Percentiles rank a stretch among this genome's conserved stretches.
phyloP scores from a whole-genome alignment of 2,888 invertebrate species.

The Thymelicus lineola region DNA sequence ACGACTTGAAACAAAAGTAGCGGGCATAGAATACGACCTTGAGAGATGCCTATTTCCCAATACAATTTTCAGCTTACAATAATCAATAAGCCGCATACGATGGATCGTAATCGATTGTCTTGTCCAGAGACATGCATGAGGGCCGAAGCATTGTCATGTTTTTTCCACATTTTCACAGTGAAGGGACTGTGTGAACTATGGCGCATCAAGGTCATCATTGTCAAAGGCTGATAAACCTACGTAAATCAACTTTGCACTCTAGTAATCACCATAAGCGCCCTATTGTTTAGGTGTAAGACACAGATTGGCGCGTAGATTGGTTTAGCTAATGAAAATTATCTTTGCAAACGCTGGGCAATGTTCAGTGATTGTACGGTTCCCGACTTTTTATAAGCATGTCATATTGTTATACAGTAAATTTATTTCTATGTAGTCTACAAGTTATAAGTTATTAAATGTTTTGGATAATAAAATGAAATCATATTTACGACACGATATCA shows the following conservation, averaged over 20 bases:
- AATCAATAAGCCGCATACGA: conserved; percentile 80
- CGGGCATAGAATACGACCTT: conserved; percentile 59
- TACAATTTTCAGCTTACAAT: conserved; percentile 71
- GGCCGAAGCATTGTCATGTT: conserved; percentile 76
- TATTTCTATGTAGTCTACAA: conserved; percentile 30
- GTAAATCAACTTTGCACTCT: conserved; percentile 47
- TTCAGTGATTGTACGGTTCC: conserved; percentile 39
- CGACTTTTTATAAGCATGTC: conserved; percentile 38
- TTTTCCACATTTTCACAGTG: conserved; percentile 81
- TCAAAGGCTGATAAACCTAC: conserved; percentile 72
- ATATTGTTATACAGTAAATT: conserved; percentile 39
- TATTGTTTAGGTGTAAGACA: conserved; percentile 40
- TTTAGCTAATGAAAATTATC: conserved; percentile 23
- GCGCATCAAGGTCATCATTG: conserved; percentile 74
- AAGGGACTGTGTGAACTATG: conserved; percentile 82
- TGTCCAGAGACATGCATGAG: conserved; percentile 71
- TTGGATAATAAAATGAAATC: conserved; percentile 41
- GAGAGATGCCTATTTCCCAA: conserved; percentile 70
- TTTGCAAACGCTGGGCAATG: conserved; percentile 38
- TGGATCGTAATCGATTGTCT: conserved; percentile 80
- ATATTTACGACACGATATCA: conserved; percentile 38
- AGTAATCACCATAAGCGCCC: conserved; percentile 40
- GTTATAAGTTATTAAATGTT: conserved; percentile 41
- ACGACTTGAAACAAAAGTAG: conserved; percentile 48
- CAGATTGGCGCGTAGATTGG: conserved; percentile 38